phyloP scores from a whole-genome alignment of 2,797 vertebrate genomes.

The Galaxias olidus region DNA sequence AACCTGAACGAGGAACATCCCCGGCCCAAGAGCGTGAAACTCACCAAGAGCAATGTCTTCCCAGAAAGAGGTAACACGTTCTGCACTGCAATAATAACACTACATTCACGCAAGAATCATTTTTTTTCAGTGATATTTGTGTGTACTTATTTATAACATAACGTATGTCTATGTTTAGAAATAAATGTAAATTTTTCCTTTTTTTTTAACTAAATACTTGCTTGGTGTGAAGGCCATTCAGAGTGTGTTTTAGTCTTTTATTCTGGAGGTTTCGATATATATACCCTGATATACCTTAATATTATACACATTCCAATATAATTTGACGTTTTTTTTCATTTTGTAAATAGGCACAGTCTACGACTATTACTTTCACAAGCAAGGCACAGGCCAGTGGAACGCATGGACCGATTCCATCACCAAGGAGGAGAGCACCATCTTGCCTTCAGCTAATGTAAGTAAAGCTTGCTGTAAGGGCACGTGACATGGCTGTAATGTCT shows the following conservation, averaged over 20 bases:
- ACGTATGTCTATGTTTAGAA: no score
- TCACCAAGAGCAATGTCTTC: slow-evolving; percentile 84
- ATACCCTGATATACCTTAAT: no score
- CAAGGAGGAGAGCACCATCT: slow-evolving; percentile 78
- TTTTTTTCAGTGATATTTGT: no score
- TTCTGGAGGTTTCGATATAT: no score
- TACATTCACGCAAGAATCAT: no score
- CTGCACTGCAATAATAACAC: no score
- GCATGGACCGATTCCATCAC: slow-evolving; percentile 86
- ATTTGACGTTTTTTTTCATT: not conserved
- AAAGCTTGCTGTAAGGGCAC: not conserved
- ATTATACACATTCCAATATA: not conserved
- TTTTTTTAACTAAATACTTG: not conserved
- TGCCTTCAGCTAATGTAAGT: slow-evolving; percentile 79
- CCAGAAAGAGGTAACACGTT: slow-evolving; percentile 82
- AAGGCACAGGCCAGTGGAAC: slow-evolving; percentile 82
- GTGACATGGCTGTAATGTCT: no score
- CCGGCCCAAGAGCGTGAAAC: slow-evolving; percentile 81
- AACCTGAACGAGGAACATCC: slow-evolving; percentile 76
- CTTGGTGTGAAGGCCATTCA: not conserved
- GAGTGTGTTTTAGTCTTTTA: no score
- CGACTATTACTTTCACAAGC: slow-evolving; percentile 89
- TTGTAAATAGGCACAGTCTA: slow-evolving; percentile 83
- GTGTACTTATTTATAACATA: no score
- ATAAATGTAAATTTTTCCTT: not conserved